Evolutionary conservation across 1,140 invertebrate species (phyloP).

Genomic region (Conus betulinus): DNA sequence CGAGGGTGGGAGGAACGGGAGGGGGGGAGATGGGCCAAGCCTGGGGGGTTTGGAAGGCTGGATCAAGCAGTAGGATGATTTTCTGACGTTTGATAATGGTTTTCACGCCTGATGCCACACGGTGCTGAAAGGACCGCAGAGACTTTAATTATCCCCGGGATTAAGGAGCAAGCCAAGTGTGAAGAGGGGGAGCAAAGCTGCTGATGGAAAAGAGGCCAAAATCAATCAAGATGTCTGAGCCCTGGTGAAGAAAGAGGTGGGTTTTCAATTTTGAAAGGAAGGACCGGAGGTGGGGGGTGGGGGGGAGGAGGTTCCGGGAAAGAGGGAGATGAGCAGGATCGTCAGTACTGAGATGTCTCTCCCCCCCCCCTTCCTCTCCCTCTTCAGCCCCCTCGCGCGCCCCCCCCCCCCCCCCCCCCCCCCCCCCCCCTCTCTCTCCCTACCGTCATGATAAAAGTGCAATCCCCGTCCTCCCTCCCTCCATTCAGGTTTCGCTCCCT

Average conservation of each 20-base stretch:
- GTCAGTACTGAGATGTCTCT: background rate
- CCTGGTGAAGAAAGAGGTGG: background rate
- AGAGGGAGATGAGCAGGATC: background rate
- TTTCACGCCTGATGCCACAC: conserved; percentile 15
- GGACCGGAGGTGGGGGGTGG: background rate
- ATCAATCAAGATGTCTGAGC: conserved; percentile 29
- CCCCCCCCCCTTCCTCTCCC: background rate
- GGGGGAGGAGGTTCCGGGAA: background rate
- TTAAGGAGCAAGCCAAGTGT: conserved; percentile 27
- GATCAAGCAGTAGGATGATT: background rate
- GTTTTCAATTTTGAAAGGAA: conserved; percentile 13
- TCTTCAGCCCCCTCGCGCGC: background rate
- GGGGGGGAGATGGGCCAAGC: background rate
- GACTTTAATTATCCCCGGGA: conserved; percentile 35
- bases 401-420: background rate
- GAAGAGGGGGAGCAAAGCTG: conserved; percentile 14
- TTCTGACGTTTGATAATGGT: conserved; percentile 23
- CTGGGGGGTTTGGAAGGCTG: background rate
- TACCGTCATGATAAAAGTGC: background rate
- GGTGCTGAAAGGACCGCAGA: conserved; percentile 19
- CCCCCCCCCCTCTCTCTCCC: background rate
- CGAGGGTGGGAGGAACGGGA: background rate
- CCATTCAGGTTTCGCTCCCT: background rate
- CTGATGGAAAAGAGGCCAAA: conserved; percentile 29
- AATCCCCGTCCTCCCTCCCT: background rate